These are phyloP conservation scores for Lophius americanus DNA, from an alignment of 2,797 vertebrate species.

Conservation along the genomic window DNA sequence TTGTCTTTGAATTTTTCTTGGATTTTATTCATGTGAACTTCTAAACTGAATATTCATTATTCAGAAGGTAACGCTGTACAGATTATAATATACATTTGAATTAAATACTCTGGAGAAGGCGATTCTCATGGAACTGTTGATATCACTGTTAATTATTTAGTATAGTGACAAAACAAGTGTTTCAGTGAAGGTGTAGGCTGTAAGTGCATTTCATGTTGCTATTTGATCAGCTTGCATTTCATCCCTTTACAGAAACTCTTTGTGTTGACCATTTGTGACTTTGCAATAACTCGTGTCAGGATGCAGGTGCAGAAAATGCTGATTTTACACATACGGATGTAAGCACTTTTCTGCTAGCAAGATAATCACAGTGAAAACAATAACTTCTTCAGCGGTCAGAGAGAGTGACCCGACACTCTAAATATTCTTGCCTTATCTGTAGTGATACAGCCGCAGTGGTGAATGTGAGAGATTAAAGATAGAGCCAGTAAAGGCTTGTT, in stretches of 20 bases:
- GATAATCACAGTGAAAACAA: slow-evolving; percentile 44
- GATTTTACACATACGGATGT: slow-evolving; percentile 41
- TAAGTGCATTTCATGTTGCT: slow-evolving; percentile 1
- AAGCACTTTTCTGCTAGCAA: slow-evolving; percentile 26
- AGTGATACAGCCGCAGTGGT: slow-evolving; percentile 29
- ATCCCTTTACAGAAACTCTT: slow-evolving; percentile 34
- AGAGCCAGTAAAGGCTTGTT: slow-evolving; percentile 38
- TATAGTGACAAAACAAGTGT: too few relatives aligned
- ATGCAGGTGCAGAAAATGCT: slow-evolving; percentile 6
- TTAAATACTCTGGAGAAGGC: too few relatives aligned
- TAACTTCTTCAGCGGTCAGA: slow-evolving; percentile 44
- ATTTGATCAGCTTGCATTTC: slow-evolving; percentile 18
- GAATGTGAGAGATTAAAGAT: slow-evolving; percentile 43
- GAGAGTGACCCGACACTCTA: slow-evolving; percentile 38
- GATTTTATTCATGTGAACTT: slow-evolving; percentile 11
- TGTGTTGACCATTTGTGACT: slow-evolving; percentile 32
- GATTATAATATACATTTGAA: too few relatives aligned
- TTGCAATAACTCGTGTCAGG: slow-evolving; percentile 23
- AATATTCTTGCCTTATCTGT: slow-evolving; percentile 53
- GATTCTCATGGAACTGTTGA: too few relatives aligned
- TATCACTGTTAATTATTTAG: too few relatives aligned
- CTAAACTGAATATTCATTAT: background rate
- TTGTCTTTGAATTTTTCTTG: background rate
- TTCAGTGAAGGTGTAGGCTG: background rate
- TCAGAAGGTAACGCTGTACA: too few relatives aligned